Evolutionary conservation across 2,888 invertebrate genomes (phyloP), one percentile per base, ranked within the genome.

Genomic region (Leptopilina syphax): DNA sequence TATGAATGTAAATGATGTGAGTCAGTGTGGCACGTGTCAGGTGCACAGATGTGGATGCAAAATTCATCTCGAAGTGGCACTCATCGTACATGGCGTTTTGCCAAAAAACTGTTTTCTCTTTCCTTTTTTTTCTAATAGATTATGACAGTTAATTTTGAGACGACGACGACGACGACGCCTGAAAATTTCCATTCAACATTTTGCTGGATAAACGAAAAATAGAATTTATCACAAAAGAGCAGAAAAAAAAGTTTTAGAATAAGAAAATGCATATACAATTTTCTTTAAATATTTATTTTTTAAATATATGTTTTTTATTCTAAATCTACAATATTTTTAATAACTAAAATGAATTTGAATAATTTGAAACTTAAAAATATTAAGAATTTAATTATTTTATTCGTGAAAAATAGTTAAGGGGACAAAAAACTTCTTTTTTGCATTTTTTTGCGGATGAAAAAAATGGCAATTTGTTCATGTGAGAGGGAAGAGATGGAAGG

Each of bases 11-110:
- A 24, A 70, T 68, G 10, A 50, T 70, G 70, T 70, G 70, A 70
- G 70, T 70, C 47, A 70, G 24, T 54, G 70, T 24, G 54, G 34
- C 70, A 70, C 50, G 27, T 54, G 70, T 70, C 70, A 70, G 27
- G 27, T 24, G 70, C 70, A 70, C 54, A 27, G 12, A 27, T 70
- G 70, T 54, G 50, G 27, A 27, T 54, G 27, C 27, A 50, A n/a
- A 54, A 54, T 70, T 70, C 70, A 70, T 54, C 70, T 70, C 12
- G 54, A 50, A 70, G 70, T 70, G 27, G 70, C 70, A 70, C 27
- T 70, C 70, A 34, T 50, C 44, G 54, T 54, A 44, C 44, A 7
- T 70, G 70, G 70, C 54, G 54, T 3, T 70, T 70, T 54, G 70
- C 50, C 68, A 44, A 68, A 68, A 68, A 50, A 12, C 24, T 12